Evolutionary conservation across 2,888 invertebrate genomes (phyloP).

Genomic region (Brachylomia viminalis): DNA sequence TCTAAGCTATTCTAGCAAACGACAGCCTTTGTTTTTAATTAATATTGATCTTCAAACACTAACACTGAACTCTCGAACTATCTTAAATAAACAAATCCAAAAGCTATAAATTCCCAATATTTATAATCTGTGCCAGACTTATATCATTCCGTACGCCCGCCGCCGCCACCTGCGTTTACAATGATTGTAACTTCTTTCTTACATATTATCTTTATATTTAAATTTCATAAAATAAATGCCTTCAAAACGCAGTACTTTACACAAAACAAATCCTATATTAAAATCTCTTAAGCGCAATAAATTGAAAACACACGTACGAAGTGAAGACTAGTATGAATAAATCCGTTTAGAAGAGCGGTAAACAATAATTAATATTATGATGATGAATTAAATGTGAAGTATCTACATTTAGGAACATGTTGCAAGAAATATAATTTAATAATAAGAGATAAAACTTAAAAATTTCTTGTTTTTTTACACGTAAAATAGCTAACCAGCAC

Average conservation of each 20-base stretch:
- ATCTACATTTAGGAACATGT: constrained; percentile 69
- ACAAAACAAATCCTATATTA: constrained; percentile 55
- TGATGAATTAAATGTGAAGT: constrained; percentile 39
- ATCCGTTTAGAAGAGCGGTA: constrained; percentile 63
- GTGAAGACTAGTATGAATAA: constrained; percentile 73
- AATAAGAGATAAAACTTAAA: constrained; percentile 16
- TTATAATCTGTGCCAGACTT: constrained; percentile 50
- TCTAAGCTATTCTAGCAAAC: constrained; percentile 76
- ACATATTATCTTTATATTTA: constrained; percentile 16
- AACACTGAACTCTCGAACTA: constrained; percentile 74
- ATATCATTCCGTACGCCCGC: constrained; percentile 20
- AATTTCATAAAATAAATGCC: constrained; percentile 58
- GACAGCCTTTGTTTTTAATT: constrained; percentile 81
- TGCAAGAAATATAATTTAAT: constrained; percentile 30
- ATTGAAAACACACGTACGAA: constrained; percentile 63
- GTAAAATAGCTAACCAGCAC: constrained; percentile 31
- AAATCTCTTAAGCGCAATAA: constrained; percentile 47
- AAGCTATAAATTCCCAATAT: constrained; percentile 54
- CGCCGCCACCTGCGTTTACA: constrained; percentile 7
- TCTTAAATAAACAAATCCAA: constrained; percentile 58
- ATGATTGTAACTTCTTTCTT: constrained; percentile 29
- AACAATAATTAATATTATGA: constrained; percentile 40
- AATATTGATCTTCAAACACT: constrained; percentile 70
- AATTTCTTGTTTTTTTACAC: constrained; percentile 10
- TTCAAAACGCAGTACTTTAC: constrained; percentile 40